Evolutionary conservation across 2,797 vertebrate genomes (phyloP), one percentile per base, ranked within the genome.

Genomic region (Orientallactaga sibirica): DNA sequence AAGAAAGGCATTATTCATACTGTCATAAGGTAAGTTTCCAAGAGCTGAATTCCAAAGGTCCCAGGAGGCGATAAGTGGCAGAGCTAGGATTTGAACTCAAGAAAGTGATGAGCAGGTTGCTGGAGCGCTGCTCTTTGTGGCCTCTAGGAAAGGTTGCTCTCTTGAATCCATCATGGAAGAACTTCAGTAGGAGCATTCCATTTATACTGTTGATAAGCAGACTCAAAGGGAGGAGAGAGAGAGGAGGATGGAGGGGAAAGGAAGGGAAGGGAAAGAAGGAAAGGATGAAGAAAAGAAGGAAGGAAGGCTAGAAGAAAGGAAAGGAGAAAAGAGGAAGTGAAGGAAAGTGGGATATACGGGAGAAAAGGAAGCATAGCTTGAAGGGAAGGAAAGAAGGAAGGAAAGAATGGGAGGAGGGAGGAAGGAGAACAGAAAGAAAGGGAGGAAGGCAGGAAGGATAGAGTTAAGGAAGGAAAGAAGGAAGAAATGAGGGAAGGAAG

Each of bases 121-220:
- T 5, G 48, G 22, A 19, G 16, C 11, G 77, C 29, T 73, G 37
- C 1, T 68, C 43, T 1, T 27, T 3, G 10, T 24, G 66, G 41
- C 52, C 58, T 90, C 73, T 61, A 14, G 52, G 58, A 74, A 70
- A 87, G 75, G 86, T 5, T 2, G 14, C n/a, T 25, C 11, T 74
- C 33, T 29, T 10, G 33, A 62, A 64, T 11, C 20, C 62, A 37
- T 61, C 3, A 66, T 7, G 70, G 41, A 33, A 58, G 62, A 79
- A n/a, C 43, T 67, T 81, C n/a, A 27, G 82, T 64, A 68, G 0
- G 16, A 43, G 85, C 4, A 24, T 79, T 67, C 71, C 2, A 25
- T 48, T 86, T 88, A 80, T 4, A 9, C 74, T 95, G 85, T 90
- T 93, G 93, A 92, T 94, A 88, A 43, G 37, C n/a, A 64, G 67